Base-by-base conservation (phyloP, 1,140 invertebrate genomes). In the Neelides sp. region DNA sequence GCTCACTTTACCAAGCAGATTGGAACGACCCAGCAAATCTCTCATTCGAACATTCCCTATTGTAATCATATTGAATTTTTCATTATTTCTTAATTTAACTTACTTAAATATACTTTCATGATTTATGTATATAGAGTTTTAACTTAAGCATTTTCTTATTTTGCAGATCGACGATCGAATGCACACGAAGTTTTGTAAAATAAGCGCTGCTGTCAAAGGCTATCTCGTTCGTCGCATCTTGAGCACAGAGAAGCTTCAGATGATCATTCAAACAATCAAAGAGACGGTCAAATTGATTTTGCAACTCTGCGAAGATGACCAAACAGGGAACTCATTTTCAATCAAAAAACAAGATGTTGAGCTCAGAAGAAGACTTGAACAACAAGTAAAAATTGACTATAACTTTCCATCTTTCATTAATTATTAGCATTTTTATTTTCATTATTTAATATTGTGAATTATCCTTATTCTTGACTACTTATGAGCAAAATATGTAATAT, bases 221-320 rank as follows among this genome's bases (percentile, higher is more conserved):
- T 90, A 78, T 65, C 69, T 91, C 46, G 78, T 80, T 26, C 75
- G 88, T 35, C 75, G 85, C 52, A 69, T 91, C 32, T 76, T 90
- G 66, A 72, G 69, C 45, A 87, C 85, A 1, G 82, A 85, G 62
- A 79, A 81, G 59, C 80, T 90, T 2, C 79, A 85, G 64, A 70
- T 72, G 30, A 73, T 87, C 13, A 82, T 89, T 53, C 79, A 83
- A 68, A 86, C 82, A 19, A 86, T 90, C 55, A 73, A 73, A 57
- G 84, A 85, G 64, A 80, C 82, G 3, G 65, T 85, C 37, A 67
- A 82, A 19, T 83, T 80, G 64, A 79, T 83, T 53, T 67, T 85
- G 34, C 78, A 82, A 63, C 67, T 86, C 48, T 80, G 85, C 52
- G 70, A 78, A 52, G 81, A 84, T 52, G 45, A 28, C 5, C 41